phyloP scores from a whole-genome alignment of 2,888 invertebrate species.

The Adelphocoris suturalis region DNA sequence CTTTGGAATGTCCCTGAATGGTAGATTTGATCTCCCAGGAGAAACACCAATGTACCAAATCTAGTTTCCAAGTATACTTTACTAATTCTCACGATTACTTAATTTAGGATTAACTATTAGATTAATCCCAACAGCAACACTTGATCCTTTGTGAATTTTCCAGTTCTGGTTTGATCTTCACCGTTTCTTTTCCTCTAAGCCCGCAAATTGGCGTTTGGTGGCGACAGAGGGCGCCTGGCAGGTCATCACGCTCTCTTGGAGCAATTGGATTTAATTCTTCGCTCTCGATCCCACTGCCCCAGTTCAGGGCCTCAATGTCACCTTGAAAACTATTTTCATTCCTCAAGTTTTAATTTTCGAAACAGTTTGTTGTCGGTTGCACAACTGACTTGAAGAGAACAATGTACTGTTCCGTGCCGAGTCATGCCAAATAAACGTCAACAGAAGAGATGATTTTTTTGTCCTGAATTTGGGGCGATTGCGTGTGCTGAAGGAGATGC shows the following conservation, averaged over 20 bases:
- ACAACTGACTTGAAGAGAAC: background rate
- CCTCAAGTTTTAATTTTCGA: background rate
- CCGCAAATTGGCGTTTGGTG: background rate
- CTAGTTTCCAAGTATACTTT: too few relatives aligned
- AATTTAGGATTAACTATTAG: too few relatives aligned
- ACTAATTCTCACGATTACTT: too few relatives aligned
- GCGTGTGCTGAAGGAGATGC: too few relatives aligned
- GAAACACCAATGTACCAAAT: too few relatives aligned
- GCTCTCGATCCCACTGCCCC: background rate
- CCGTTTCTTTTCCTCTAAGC: background rate
- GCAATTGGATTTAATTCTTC: constrained; percentile 36
- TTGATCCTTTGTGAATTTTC: background rate
- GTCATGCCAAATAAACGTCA: background rate
- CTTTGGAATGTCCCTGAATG: too few relatives aligned
- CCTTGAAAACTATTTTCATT: background rate
- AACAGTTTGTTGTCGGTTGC: background rate
- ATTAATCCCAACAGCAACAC: too few relatives aligned
- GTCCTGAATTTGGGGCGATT: too few relatives aligned
- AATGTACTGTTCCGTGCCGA: background rate
- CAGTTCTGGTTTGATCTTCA: background rate
- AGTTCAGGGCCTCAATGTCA: background rate
- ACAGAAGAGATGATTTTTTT: background rate
- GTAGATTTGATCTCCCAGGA: too few relatives aligned
- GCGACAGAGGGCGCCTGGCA: background rate
- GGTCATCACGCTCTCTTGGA: constrained; percentile 26